Evolutionary conservation across 2,113 vertebrate genomes (phyloP).

Genomic region (Psettodes erumei): DNA sequence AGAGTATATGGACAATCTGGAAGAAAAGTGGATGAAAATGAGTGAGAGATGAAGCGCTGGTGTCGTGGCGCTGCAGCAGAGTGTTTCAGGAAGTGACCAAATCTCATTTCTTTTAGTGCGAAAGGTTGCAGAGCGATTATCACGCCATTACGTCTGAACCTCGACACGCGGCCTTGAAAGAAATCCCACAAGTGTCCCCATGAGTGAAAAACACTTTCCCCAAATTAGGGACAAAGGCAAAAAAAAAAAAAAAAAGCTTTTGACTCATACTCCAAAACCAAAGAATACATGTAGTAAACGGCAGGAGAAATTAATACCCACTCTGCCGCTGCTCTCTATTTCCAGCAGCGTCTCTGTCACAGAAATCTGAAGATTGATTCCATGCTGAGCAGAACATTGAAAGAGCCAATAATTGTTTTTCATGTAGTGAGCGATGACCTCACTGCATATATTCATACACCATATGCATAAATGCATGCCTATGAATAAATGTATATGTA

Average conservation of each 20-base stretch:
- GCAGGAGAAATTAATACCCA: constrained; percentile 5
- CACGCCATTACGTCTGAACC: not conserved
- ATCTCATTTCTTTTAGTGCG: not conserved
- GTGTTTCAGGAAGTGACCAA: not conserved
- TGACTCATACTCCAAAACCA: not conserved
- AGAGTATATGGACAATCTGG: not conserved
- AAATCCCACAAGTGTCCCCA: not conserved
- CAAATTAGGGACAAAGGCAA: constrained; percentile 3
- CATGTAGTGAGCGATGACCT: constrained; percentile 60
- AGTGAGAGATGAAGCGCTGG: too few relatives aligned
- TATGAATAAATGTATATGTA: constrained; percentile 47
- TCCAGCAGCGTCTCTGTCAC: not conserved
- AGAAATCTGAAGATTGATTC: constrained; percentile 29
- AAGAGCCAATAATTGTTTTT: constrained; percentile 58
- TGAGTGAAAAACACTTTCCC: not conserved
- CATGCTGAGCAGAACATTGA: not conserved
- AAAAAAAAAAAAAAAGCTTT: too few relatives aligned
- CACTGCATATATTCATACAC: constrained; percentile 50
- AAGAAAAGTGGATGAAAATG: too few relatives aligned
- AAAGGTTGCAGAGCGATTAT: constrained; percentile 5
- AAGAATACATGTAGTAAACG: constrained; percentile 1
- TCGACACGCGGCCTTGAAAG: not conserved
- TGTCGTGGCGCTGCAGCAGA: not conserved
- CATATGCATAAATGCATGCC: constrained; percentile 63
- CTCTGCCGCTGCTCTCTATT: not conserved